phyloP scores from a whole-genome alignment of 2,113 vertebrate genomes.

The Typhlomys cinereus region DNA sequence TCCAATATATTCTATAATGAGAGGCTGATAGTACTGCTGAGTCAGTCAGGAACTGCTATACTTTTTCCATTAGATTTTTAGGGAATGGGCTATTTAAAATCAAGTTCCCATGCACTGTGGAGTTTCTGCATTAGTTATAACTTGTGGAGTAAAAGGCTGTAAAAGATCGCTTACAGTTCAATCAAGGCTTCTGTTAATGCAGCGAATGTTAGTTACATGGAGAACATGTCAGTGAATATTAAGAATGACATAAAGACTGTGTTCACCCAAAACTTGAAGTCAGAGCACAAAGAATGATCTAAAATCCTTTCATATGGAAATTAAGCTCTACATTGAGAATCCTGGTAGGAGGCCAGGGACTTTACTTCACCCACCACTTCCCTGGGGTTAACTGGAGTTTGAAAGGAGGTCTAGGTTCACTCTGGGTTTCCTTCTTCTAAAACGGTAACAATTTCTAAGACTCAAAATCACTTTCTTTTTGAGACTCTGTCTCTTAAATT shows the following conservation, averaged over 20 bases:
- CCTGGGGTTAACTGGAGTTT: constrained; percentile 61
- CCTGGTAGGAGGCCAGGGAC: constrained; percentile 60
- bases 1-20: not conserved
- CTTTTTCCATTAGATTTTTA: constrained; percentile 1
- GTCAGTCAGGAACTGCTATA: not conserved
- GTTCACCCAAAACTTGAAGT: constrained; percentile 67
- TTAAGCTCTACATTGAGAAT: constrained; percentile 54
- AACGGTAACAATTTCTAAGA: constrained; percentile 21
- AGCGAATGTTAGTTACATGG: constrained; percentile 37
- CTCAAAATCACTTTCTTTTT: constrained; percentile 55
- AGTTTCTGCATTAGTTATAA: constrained; percentile 42
- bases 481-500: constrained; percentile 31
- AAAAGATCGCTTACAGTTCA: constrained; percentile 68
- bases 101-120: not conserved
- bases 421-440: constrained; percentile 55
- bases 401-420: constrained; percentile 47
- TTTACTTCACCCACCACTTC: constrained; percentile 56
- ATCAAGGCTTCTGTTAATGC: constrained; percentile 62
- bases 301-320: constrained; percentile 73
- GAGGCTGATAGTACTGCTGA: not conserved
- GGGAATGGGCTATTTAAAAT: constrained; percentile 36
- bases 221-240: constrained; percentile 65
- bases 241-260: constrained; percentile 67
- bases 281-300: constrained; percentile 67
- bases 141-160: constrained; percentile 39